Base-by-base conservation (phyloP, 2,888 invertebrate genomes). In the Cheilosia vulpina region DNA sequence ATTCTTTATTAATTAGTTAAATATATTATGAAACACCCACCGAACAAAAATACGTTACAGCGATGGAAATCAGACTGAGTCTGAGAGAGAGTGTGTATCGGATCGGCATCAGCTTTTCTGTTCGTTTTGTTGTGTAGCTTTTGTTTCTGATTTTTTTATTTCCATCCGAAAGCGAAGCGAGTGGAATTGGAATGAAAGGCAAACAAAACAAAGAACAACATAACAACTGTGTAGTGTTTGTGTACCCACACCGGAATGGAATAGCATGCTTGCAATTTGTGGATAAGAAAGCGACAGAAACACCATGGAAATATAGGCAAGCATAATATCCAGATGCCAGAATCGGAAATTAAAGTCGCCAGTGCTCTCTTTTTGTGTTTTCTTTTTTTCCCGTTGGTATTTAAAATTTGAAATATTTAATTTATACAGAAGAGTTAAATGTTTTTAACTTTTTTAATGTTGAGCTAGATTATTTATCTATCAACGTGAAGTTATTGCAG, bases 51-150 rank as follows among this genome's bases (percentile, higher is more conserved):
- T 38, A 50, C 47, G 47, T 41, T 60, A 71, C 72, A 43, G 62
- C 43, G 62, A 62, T 72, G 17, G 38, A 72, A 62, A 62, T 62
- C 72, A 72, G 53, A 72, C 72, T 72, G 27, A 58, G 5, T 60
- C 45, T 13, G 38, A 38, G 38, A 13, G 38, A 38, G 34, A 43
- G n/a, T 24, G 6, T 21, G 47, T 47, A 24, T 47, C 43, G 19
- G 24, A 52, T 52, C 27, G 52, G 27, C 43, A 47, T 52, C 27
- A 15, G 27, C 24, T 58, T 58, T 52, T 41, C 58, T 21, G n/a
- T 68, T 27, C 53, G 55, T 55, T n/a, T 52, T 34, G 31, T 72
- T 41, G 41, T 31, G 15, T 53, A 52, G 31, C 9, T 62, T 62
- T 72, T 27, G 27, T 52, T 60, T 62, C 19, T 43, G n/a, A 19